Evolutionary conservation across 2,797 vertebrate species (phyloP), one percentile per base, ranked within the genome.

Genomic region (Amphiprion clarkii): DNA sequence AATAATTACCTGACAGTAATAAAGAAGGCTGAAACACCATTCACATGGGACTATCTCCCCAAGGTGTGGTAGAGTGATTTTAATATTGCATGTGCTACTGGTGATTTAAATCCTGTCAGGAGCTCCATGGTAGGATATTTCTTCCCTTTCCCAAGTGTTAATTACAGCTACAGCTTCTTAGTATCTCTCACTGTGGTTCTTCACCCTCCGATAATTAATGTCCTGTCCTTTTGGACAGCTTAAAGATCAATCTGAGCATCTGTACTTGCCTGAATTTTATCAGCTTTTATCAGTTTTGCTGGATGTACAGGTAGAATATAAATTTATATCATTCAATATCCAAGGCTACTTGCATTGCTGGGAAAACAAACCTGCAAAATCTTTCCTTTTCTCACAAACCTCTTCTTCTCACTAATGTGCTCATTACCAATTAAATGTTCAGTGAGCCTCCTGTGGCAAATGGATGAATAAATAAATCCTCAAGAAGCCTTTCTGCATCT

Each of bases 371-470:
- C 44, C 6, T 8, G 33, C 33, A 36, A 36, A 8, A 10, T 36
- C 31, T 36, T 36, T 36, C 33, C 33, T 36, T 36, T 49, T 48
- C 39, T 44, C 25, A 16, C 53, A 33, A 55, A 27, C 56, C 56
- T 52, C 11, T 33, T 21, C 42, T 51, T 48, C n/a, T 59, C 33
- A 21, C 33, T 75, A 53, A 76, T 73, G 51, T 57, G 1, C 39
- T 44, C 48, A 59, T 67, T 58, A 59, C 73, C 64, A 78, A 36
- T 71, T 69, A 36, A 62, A 61, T 31, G 29, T 1, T 56, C 11
- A 58, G 11, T 61, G 29, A 42, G 63, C n/a, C 58, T 56, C 11
- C 19, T 46, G 67, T 33, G 40, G 40, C 7, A 59, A 31, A 57
- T 14, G 14, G 31, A 57, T 61, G 33, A 58, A 79, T 67, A 42